Evolutionary conservation across 2,113 vertebrate genomes (phyloP), one percentile per base, ranked within the genome.

Genomic region (Myrmecophaga tridactyla): DNA sequence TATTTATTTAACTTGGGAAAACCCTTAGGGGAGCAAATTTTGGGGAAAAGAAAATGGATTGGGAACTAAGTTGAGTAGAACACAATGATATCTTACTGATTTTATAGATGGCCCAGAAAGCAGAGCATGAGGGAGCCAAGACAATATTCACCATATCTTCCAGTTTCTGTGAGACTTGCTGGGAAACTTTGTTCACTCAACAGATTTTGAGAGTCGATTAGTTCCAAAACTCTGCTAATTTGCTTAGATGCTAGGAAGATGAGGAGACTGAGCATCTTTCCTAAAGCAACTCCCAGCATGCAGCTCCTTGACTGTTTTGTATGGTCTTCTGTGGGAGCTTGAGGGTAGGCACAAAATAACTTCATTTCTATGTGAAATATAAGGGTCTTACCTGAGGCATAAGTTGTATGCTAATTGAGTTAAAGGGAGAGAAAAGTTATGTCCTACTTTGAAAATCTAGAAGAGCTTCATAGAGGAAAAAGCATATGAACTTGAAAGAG

Each of bases 141-240:
- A 29, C 3, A 1, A 8, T 31, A 21, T 58, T 73, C 5, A 43
- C n/a, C 11, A 27, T 17, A 17, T 7, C 4, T 18, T 39, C 34
- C 36, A 31, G 46, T 53, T 27, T 77, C 69, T 58, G 3, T 18
- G 18, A 86, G 29, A 12, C 53, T 31, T 46, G 60, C 7, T 36
- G 4, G 3, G 20, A 77, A 63, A n/a, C 1, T 0, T 1, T 13
- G 7, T 20, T 58, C 3, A 27, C 10, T 65, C 34, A 27, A 51
- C 20, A 27, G 3, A 13, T 31, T n/a, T 34, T n/a, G 5, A 56
- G 41, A 90, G 31, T 27, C 8, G 31, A 0, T 46, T 25, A 43
- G n/a, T 15, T 78, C 43, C 73, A 58, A 90, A 69, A 39, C 34
- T 69, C 9, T 25, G n/a, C 48, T 62, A 29, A 18, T 4, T 39